phyloP scores from a whole-genome alignment of 2,888 invertebrate species.

The Teinopalpus imperialis region DNA sequence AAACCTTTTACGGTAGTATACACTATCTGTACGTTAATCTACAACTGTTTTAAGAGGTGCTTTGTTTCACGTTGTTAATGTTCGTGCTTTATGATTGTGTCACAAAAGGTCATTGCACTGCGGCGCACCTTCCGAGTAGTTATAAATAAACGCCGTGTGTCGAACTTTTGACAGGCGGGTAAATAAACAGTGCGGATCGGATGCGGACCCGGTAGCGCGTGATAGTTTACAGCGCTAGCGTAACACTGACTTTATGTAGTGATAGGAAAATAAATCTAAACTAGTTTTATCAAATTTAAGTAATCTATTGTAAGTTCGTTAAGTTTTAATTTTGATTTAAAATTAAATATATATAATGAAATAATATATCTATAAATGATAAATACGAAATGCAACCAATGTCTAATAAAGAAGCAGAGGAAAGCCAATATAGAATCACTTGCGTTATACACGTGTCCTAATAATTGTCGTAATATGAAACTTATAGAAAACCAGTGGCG shows the following conservation, averaged over 20 bases:
- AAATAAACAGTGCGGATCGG: conserved; percentile 64
- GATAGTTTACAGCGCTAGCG: conserved; percentile 23
- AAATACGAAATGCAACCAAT: too few species aligned
- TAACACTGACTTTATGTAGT: conserved; percentile 11
- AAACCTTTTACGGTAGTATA: conserved; percentile 51
- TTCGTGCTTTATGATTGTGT: conserved; percentile 56
- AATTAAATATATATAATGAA: too few species aligned
- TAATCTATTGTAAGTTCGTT: too few species aligned
- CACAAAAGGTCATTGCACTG: conserved; percentile 68
- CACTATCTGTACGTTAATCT: conserved; percentile 37
- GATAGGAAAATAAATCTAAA: too few species aligned
- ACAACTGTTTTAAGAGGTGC: conserved; percentile 45
- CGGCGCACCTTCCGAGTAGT: conserved; percentile 69
- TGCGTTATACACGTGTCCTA: too few species aligned
- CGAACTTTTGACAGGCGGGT: conserved; percentile 75
- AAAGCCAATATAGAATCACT: too few species aligned
- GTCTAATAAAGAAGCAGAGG: too few species aligned
- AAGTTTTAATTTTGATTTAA: neutral
- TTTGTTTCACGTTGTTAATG: conserved; percentile 48
- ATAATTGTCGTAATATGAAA: neutral
- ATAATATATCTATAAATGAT: too few species aligned
- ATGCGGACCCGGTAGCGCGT: conserved; percentile 38
- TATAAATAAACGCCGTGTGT: conserved; percentile 72
- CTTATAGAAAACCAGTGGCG: neutral
- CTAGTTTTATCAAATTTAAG: too few species aligned